These are phyloP conservation scores for Catharus minimus DNA, from an alignment of 2,113 vertebrate genomes.

Conservation along the genomic window DNA sequence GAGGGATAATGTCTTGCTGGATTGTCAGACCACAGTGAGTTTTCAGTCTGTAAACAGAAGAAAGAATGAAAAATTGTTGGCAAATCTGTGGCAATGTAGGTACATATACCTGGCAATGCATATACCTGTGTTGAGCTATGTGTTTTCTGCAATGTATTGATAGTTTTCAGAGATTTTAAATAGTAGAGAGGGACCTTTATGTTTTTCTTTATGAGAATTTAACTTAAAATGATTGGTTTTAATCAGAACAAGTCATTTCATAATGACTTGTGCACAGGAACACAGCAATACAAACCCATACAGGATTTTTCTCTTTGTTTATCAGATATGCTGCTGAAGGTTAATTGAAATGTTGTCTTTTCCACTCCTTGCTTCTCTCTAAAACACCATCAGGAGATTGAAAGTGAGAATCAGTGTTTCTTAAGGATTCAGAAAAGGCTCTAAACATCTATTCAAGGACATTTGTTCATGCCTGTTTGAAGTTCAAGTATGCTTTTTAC, in stretches of 20 bases:
- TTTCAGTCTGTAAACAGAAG: background rate
- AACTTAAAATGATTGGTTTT: background rate
- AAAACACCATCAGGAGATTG: background rate
- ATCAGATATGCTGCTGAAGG: background rate
- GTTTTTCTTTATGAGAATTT: background rate
- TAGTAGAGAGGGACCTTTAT: background rate
- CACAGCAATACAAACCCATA: background rate
- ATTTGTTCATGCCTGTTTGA: background rate
- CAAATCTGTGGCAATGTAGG: background rate
- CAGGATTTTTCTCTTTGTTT: background rate
- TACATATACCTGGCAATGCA: background rate
- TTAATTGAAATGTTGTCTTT: background rate
- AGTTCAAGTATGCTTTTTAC: background rate
- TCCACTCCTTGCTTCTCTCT: background rate
- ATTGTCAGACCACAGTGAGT: background rate
- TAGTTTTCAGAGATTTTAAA: background rate
- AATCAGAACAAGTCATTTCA: background rate
- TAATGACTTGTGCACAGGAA: background rate
- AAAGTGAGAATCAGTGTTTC: background rate
- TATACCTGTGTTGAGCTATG: accelerated
- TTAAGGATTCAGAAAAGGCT: background rate
- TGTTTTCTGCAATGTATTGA: background rate
- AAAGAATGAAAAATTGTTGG: background rate
- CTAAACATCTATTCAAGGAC: background rate
- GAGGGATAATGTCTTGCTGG: background rate